Base-by-base conservation (phyloP, 2,797 vertebrate species). In the Amblyopsis hoosieri region DNA sequence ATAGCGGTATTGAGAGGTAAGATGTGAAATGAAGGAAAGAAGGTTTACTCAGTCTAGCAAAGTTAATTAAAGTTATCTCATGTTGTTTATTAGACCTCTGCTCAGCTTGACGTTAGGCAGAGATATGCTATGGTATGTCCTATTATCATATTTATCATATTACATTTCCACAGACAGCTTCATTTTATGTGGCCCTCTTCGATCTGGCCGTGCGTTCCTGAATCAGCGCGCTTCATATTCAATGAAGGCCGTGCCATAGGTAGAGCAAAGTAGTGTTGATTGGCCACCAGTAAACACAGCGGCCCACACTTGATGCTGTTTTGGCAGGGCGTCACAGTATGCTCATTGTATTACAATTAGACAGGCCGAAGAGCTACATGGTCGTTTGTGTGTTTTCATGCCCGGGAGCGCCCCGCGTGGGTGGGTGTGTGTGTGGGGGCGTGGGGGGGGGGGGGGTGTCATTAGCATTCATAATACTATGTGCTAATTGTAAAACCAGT, bases 151-250 rank as follows among this genome's bases (percentile, higher is more conserved):
- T 76, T 81, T 69, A 60, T 75, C 76, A 57, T 48, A 23, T 51
- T 48, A 15, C 56, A 65, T 37, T 69, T 75, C 72, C 56, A 57
- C 29, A 19, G 51, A 72, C 50, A 67, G 67, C 62, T 57, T 69
- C 54, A 67, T 33, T 64, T 77, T 86, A 85, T 66, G 87, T 64
- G 48, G 67, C 45, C 8, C 23, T 29, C 66, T 75, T 47, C 45
- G 69, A 72, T 78, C 61, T 74, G 70, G 66, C 72, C 5, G 15
- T 46, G 67, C 60, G 57, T 61, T 75, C 62, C 80, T 76, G 78
- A 88, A 78, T 85, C 79, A 74, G 54, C 60, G 74, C 62, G 66
- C 46, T 73, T 83, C 86, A 85, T 88, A 82, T 85, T 89, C 84
- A 81, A 89, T 86, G 72, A 76, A 63, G 64, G 62, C 66, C 8